These are phyloP conservation scores for Dryobotodes eremita DNA, from an alignment of 2,888 invertebrate genomes.

Conservation along the genomic window DNA sequence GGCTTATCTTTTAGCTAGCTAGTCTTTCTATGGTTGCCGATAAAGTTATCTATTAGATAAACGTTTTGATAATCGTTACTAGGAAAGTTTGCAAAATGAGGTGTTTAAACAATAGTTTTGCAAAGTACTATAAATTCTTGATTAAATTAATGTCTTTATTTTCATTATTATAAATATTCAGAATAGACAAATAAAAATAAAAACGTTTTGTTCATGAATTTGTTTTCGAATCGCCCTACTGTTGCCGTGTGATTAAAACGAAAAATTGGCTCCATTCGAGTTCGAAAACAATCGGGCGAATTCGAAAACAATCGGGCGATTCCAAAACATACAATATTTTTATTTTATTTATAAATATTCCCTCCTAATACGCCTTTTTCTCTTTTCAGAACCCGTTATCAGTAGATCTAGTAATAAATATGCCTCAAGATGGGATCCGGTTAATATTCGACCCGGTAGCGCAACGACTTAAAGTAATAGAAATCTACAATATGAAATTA, in stretches of 20 bases:
- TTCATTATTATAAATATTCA: background rate
- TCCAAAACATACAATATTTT: background rate
- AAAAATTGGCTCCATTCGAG: background rate
- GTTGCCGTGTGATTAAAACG: too few species aligned
- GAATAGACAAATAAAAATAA: background rate
- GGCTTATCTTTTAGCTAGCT: constrained; percentile 5
- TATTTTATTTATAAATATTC: background rate
- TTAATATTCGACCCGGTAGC: constrained; percentile 98
- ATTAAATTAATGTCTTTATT: background rate
- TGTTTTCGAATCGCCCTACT: too few species aligned
- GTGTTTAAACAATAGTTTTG: background rate
- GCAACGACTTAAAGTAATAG: constrained; percentile 98
- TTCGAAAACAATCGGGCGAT: background rate
- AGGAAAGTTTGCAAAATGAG: constrained; percentile 9
- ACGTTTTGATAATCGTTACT: constrained; percentile 10
- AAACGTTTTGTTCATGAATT: background rate
- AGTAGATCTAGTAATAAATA: constrained; percentile 98
- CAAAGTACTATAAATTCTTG: background rate
- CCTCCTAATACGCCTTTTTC: constrained; percentile 51
- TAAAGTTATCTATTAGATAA: constrained; percentile 35
- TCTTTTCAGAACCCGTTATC: constrained; percentile 96
- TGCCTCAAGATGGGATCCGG: constrained; percentile 98
- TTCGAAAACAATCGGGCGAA: background rate
- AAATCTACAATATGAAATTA: constrained; percentile 99
- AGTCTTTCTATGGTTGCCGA: background rate